Evolutionary conservation across 2,113 vertebrate species (phyloP).

Genomic region (Ia io): DNA sequence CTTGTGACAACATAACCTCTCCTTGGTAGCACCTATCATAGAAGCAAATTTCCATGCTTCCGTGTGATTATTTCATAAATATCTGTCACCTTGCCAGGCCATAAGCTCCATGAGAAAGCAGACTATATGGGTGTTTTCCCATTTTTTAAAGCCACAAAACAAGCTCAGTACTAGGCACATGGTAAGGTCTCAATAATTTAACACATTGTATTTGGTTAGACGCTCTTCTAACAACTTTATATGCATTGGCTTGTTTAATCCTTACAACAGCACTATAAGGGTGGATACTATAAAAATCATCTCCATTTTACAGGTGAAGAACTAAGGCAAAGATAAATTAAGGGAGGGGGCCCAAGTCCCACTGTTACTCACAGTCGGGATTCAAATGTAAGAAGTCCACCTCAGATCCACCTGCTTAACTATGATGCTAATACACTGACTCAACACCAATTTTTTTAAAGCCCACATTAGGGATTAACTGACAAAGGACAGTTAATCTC

Average conservation of each 20-base stretch:
- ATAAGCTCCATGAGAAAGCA: background rate
- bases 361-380: background rate
- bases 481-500: conserved; percentile 59
- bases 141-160: background rate
- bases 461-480: conserved; percentile 45
- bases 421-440: background rate
- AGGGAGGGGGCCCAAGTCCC: background rate
- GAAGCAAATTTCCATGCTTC: background rate
- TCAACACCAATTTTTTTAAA: conserved; percentile 33
- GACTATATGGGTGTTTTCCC: background rate
- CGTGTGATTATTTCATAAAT: background rate
- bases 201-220: background rate
- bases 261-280: background rate
- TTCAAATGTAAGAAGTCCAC: background rate
- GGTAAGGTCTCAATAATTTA: background rate
- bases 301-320: conserved; percentile 1
- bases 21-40: background rate
- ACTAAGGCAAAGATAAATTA: background rate
- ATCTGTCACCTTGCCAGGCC: background rate
- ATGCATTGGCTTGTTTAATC: background rate
- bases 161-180: background rate
- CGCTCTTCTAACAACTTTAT: background rate
- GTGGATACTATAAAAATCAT: background rate
- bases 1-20: background rate
- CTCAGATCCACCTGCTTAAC: background rate